phyloP scores from a whole-genome alignment of 2,888 invertebrate species.

The Tetramorium bicarinatum region DNA sequence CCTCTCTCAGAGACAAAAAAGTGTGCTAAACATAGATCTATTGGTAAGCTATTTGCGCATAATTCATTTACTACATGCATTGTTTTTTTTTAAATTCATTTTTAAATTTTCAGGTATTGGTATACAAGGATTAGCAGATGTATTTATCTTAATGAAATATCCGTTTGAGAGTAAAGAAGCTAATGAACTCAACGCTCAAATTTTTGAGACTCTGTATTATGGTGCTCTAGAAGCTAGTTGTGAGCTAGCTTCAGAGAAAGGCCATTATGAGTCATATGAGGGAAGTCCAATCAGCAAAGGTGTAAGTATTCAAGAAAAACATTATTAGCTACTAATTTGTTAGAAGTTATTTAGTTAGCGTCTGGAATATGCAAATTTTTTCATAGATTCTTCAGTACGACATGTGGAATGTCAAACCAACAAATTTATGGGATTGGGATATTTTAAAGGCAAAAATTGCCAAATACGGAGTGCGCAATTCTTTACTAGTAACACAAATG shows the following conservation, averaged over 20 bases:
- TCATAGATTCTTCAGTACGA: conserved; percentile 95
- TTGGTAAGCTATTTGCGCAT: conserved; percentile 87
- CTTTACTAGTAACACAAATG: conserved; percentile 97
- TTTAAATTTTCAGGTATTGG: conserved; percentile 90
- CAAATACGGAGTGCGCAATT: conserved; percentile 96
- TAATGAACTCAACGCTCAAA: conserved; percentile 94
- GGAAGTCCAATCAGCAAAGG: conserved; percentile 98
- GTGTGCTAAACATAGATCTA: conserved; percentile 90
- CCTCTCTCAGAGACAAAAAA: conserved; percentile 94
- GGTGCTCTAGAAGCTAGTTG: conserved; percentile 98
- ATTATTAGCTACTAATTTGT: neutral
- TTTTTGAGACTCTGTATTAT: conserved; percentile 99
- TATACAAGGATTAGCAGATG: conserved; percentile 98
- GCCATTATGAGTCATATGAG: conserved; percentile 95
- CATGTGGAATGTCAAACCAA: conserved; percentile 97
- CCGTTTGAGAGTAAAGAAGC: conserved; percentile 97
- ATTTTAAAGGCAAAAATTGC: conserved; percentile 94
- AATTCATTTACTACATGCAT: neutral
- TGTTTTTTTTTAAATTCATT: conserved; percentile 6
- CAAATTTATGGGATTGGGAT: conserved; percentile 96
- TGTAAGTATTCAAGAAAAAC: conserved; percentile 83
- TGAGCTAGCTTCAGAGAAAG: conserved; percentile 94
- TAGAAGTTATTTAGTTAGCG: neutral
- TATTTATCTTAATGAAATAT: conserved; percentile 96
- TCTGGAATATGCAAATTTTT: conserved; percentile 1